Evolutionary conservation across 2,797 vertebrate genomes (phyloP).

Genomic region (Anguilla obscura): DNA sequence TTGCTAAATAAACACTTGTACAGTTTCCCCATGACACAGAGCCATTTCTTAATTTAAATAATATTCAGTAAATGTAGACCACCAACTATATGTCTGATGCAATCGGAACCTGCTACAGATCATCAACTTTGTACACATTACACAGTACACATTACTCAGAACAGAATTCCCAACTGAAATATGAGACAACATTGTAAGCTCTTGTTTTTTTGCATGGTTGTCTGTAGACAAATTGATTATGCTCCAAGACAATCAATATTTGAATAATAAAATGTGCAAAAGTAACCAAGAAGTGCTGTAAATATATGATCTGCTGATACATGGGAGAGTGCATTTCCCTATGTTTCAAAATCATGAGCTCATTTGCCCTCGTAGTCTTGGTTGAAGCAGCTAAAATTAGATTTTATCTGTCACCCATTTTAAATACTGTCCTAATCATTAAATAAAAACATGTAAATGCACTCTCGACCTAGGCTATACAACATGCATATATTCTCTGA

Average conservation of each 20-base stretch:
- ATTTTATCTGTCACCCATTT: not conserved
- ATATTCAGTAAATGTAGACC: not conserved
- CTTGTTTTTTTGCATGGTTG: not conserved
- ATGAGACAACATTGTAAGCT: not conserved
- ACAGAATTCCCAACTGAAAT: not conserved
- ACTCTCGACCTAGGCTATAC: not conserved
- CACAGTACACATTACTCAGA: not conserved
- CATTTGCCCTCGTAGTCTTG: not conserved
- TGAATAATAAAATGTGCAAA: not conserved
- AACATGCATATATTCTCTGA: not conserved
- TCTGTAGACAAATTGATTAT: not conserved
- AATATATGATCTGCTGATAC: not conserved
- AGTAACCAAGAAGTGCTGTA: not conserved
- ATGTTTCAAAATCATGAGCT: not conserved
- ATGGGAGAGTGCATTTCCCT: not conserved
- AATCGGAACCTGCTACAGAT: not conserved
- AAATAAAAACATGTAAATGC: not conserved
- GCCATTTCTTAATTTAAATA: not conserved
- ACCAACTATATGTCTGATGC: not conserved
- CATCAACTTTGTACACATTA: not conserved
- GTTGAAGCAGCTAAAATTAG: not conserved
- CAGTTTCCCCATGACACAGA: not conserved
- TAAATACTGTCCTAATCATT: not conserved
- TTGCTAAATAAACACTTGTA: not conserved
- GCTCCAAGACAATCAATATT: not conserved